phyloP scores from a whole-genome alignment of 1,140 invertebrate species.

The Onthophagus taurus region DNA sequence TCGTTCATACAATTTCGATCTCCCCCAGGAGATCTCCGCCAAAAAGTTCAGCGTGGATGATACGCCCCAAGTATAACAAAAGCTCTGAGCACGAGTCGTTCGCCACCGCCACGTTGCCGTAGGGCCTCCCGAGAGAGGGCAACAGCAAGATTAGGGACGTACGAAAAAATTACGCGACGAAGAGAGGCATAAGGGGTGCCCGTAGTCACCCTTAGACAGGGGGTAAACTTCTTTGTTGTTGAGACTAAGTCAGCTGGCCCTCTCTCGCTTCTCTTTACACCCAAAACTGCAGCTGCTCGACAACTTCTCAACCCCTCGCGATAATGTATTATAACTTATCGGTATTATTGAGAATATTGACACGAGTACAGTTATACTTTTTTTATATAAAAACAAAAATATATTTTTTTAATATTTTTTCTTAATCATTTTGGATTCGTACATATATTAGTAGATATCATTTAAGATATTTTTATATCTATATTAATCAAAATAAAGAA shows the following conservation, averaged over 20 bases:
- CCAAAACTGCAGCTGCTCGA: conserved; percentile 12
- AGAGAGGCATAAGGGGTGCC: too few species aligned
- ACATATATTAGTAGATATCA: too few species aligned
- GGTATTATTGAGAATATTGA: conserved; percentile 4
- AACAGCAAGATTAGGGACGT: too few species aligned
- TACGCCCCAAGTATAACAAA: too few species aligned
- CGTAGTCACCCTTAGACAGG: conserved; percentile 15
- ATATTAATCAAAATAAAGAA: background rate
- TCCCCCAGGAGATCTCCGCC: too few species aligned
- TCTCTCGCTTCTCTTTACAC: conserved; percentile 10
- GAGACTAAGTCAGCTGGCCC: conserved; percentile 19
- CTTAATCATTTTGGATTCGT: background rate
- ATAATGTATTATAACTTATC: conserved; percentile 8
- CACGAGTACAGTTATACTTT: background rate
- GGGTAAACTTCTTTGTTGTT: conserved; percentile 17
- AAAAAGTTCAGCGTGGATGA: too few species aligned
- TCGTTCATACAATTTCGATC: too few species aligned
- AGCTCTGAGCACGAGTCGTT: background rate
- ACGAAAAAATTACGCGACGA: too few species aligned
- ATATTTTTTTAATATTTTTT: background rate
- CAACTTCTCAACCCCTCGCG: too few species aligned
- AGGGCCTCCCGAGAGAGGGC: background rate
- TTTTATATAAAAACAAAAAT: background rate
- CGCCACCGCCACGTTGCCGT: background rate
- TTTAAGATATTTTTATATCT: too few species aligned